A percentile compares a stretch with the other conserved stretches of the same genome.
phyloP scores from a whole-genome alignment of 2,113 vertebrate species.

The Malurus melanocephalus region DNA sequence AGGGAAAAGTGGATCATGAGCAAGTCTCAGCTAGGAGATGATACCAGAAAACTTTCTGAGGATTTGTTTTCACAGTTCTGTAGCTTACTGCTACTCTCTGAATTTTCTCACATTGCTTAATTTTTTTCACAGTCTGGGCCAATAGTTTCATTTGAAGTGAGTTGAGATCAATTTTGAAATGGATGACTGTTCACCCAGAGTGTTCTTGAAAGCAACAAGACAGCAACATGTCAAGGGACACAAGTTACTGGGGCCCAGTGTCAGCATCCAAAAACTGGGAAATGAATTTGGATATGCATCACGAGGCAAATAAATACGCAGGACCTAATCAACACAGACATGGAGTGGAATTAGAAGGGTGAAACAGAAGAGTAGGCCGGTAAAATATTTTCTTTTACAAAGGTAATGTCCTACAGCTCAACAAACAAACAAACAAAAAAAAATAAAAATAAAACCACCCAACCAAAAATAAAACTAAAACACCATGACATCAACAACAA shows the following conservation, averaged over 20 bases:
- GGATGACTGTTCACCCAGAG: neutral
- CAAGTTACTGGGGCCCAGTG: neutral
- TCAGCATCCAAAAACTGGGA: neutral
- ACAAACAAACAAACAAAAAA: too few relatives aligned
- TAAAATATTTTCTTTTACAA: too few relatives aligned
- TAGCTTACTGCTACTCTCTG: neutral
- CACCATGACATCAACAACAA: too few relatives aligned
- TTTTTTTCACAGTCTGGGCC: neutral
- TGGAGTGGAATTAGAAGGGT: too few relatives aligned
- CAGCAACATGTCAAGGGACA: fast-evolving
- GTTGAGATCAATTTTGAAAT: neutral
- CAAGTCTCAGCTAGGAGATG: neutral
- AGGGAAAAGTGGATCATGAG: neutral
- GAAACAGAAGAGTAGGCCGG: too few relatives aligned
- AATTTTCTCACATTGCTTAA: neutral
- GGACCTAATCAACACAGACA: too few relatives aligned
- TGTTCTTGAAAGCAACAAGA: neutral
- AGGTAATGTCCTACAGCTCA: too few relatives aligned
- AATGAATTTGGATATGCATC: neutral
- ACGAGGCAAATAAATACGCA: neutral
- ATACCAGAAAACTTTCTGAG: neutral
- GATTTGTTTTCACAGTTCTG: neutral
- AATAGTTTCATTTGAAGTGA: neutral
- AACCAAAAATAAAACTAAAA: neutral
- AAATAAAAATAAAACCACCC: neutral